Conservation (phyloP, 2,888 invertebrate genomes). For the Enchytraeus crypticus region DNA sequence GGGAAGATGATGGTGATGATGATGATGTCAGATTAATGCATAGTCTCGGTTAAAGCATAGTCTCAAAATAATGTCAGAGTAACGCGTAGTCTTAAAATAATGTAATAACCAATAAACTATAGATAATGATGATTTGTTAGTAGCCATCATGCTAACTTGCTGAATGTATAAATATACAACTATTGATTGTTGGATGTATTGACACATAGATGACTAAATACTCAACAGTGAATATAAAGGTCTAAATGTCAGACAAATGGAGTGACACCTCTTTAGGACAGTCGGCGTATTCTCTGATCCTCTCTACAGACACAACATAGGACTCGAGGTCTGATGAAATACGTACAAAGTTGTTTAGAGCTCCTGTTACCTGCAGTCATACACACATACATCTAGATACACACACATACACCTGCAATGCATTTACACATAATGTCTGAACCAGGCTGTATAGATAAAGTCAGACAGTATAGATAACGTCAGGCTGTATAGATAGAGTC, state of each 20-base stretch:
- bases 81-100: background rate
- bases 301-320: constrained; percentile 25
- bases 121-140: background rate
- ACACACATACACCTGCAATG: background rate
- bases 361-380: constrained; percentile 19
- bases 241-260: too few species aligned
- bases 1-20: too few species aligned
- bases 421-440: too few species aligned
- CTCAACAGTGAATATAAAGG: background rate
- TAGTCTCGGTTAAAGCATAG: too few species aligned
- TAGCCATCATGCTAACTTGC: too few species aligned
- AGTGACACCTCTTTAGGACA: constrained; percentile 20
- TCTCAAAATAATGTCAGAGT: too few species aligned
- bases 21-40: too few species aligned
- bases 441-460: too few species aligned
- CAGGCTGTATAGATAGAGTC: too few species aligned
- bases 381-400: background rate
- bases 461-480: too few species aligned
- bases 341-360: constrained; percentile 20
- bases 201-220: background rate
- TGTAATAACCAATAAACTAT: background rate
- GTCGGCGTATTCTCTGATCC: constrained; percentile 24
- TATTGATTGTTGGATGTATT: background rate
- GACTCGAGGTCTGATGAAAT: constrained; percentile 26
- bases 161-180: too few species aligned